Base-by-base conservation (phyloP, 2,888 invertebrate species). In the Abrostola triplasia region DNA sequence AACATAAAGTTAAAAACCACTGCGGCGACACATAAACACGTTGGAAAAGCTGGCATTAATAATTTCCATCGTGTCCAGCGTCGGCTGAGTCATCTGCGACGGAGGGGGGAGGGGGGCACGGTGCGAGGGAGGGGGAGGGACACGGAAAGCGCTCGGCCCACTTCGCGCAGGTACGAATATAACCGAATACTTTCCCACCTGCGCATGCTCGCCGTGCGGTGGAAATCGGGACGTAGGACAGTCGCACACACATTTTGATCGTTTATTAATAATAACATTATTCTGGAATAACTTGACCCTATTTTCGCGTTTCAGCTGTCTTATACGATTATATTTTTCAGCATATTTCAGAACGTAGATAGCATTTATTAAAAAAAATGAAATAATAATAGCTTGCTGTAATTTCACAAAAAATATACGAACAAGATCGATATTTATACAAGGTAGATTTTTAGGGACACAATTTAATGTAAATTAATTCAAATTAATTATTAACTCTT, bases 171-270 rank as follows among this genome's bases (percentile, higher is more conserved):
- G 92, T 91, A 93, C 92, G 82, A 87, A 93, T 92, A 92, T 94
- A 93, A 90, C 89, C 84, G 90, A 92, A 93, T 92, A 92, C 86
- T 90, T 88, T 84, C 88, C 92, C 92, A 93, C 93, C 93, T 93
- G 90, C 88, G 84, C 72, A 65, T 35, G 73, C 73, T 76, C 79
- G 76, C 78, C 76, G 82, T 81, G 84, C 87, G 83, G 85, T 82
- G 83, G 85, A 84, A 80, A 88, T 79, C 71, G 70, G 87, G 73
- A 86, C 85, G 73, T 67, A 62, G 85, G 72, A 88, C 84, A 75
- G 72, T 80, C 85, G 71, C 44, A 64, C 42, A 64, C 77, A 79
- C 36, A 66, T 66, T 59, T 51, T 59, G 50, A 48, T 51, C 5
- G 40, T 0, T 47, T 48, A 61, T 56, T 71, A 52, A 61, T 52